Percentiles rank a stretch among this genome's conserved stretches.
Conservation (phyloP, 64 coral and sea anemone species). For the Catalaphyllia jardinei region DNA sequence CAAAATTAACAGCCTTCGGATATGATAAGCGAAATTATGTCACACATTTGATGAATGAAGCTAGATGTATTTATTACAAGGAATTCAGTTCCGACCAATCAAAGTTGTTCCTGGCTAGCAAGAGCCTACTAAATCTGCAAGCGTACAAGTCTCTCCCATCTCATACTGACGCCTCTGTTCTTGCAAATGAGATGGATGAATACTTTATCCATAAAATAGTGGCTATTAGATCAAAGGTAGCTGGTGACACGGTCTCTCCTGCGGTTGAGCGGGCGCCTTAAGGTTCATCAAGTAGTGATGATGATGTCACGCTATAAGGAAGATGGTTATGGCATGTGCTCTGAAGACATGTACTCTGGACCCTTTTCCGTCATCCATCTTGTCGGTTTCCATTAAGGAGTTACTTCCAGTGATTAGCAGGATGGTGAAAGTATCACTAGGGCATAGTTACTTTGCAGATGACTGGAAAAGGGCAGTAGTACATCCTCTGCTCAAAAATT, state of each 20-base stretch:
- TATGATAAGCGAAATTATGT: too few relatives aligned
- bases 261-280: neutral
- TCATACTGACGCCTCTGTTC: constrained; percentile 29
- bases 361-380: constrained; percentile 51
- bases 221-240: constrained; percentile 12
- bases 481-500: constrained; percentile 61
- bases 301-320: constrained; percentile 26
- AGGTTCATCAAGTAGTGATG: constrained; percentile 2
- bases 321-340: constrained; percentile 13
- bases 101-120: constrained; percentile 46
- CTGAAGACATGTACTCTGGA: constrained; percentile 52
- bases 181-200: constrained; percentile 27
- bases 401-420: constrained; percentile 64
- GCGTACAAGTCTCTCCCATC: neutral
- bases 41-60: constrained; percentile 27
- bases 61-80: constrained; percentile 67
- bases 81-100: constrained; percentile 55
- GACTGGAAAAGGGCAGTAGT: constrained; percentile 53
- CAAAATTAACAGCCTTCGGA: too few relatives aligned
- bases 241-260: neutral
- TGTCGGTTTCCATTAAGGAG: constrained; percentile 50
- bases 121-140: constrained; percentile 43
- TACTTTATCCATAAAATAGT: constrained; percentile 35
- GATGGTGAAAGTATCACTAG: constrained; percentile 61
- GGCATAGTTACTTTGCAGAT: constrained; percentile 41